Evolutionary conservation across 2,113 vertebrate genomes (phyloP).

Genomic region (Triplophysa tibetana): DNA sequence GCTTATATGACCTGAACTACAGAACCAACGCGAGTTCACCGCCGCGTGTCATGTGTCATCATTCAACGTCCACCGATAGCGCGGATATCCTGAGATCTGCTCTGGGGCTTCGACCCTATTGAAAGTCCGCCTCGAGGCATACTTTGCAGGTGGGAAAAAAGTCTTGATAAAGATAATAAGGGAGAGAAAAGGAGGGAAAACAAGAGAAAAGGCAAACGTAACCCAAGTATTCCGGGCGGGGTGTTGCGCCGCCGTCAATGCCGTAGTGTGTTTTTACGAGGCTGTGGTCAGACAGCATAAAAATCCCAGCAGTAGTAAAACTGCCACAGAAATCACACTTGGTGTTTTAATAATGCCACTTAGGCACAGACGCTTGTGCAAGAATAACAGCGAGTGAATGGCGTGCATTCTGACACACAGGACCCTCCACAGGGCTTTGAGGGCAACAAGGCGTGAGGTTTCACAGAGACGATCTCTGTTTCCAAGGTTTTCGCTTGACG

Average conservation of each 20-base stretch:
- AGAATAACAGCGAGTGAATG: constrained; percentile 64
- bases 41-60: constrained; percentile 23
- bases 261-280: constrained; percentile 75
- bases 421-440: constrained; percentile 46
- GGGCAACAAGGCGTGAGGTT: constrained; percentile 29
- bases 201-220: constrained; percentile 63
- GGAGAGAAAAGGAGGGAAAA: constrained; percentile 53
- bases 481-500: constrained; percentile 47
- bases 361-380: constrained; percentile 66
- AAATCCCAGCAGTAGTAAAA: constrained; percentile 70
- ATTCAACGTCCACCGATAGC: constrained; percentile 19
- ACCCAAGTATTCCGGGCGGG: constrained; percentile 71
- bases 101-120: constrained; percentile 30
- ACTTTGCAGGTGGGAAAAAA: constrained; percentile 55
- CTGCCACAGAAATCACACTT: constrained; percentile 72
- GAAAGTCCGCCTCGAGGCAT: constrained; percentile 26
- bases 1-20: constrained; percentile 27
- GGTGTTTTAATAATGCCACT: constrained; percentile 78
- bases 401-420: constrained; percentile 57
- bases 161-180: constrained; percentile 56
- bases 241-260: constrained; percentile 63
- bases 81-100: constrained; percentile 29
- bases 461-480: constrained; percentile 41
- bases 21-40: constrained; percentile 33
- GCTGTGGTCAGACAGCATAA: constrained; percentile 75